These are phyloP conservation scores for Synanthedon myopaeformis DNA, from an alignment of 2,888 invertebrate genomes.

Conservation along the genomic window DNA sequence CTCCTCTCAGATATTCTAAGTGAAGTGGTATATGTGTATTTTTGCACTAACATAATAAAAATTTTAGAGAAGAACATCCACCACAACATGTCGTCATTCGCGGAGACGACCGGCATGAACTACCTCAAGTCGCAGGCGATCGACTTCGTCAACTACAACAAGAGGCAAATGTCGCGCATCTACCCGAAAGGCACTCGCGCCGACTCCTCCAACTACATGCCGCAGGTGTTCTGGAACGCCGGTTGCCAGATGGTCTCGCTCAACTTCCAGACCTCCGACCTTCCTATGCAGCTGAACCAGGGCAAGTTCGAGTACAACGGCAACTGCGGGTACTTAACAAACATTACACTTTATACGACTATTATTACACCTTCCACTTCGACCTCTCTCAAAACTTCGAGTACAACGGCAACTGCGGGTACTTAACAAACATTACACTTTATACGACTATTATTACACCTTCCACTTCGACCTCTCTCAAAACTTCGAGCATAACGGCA, in stretches of 20 bases:
- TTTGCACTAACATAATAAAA: no score
- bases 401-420: slow-evolving; percentile 97
- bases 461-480: no score
- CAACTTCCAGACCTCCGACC: slow-evolving; percentile 98
- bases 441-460: no score
- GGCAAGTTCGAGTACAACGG: slow-evolving; percentile 99
- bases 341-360: no score
- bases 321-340: slow-evolving; percentile 83
- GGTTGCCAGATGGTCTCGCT: slow-evolving; percentile 99
- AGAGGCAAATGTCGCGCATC: slow-evolving; percentile 98
- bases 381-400: no score
- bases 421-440: no score
- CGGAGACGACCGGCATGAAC: slow-evolving; percentile 96
- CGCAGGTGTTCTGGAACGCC: slow-evolving; percentile 99
- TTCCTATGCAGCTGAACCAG: slow-evolving; percentile 99
- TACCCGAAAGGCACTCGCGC: slow-evolving; percentile 99
- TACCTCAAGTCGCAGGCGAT: slow-evolving; percentile 96
- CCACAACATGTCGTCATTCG: slow-evolving; percentile 99
- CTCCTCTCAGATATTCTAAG: no score
- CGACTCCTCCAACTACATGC: slow-evolving; percentile 99
- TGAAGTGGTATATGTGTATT: no score
- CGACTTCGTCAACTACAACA: slow-evolving; percentile 99
- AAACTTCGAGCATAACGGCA: slow-evolving; percentile 99
- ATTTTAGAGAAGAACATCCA: slow-evolving; percentile 90
- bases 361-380: no score